A percentile compares a stretch with the other conserved stretches of the same genome.
Evolutionary conservation across 2,888 invertebrate species (phyloP).

Genomic region (Papilio demoleus): DNA sequence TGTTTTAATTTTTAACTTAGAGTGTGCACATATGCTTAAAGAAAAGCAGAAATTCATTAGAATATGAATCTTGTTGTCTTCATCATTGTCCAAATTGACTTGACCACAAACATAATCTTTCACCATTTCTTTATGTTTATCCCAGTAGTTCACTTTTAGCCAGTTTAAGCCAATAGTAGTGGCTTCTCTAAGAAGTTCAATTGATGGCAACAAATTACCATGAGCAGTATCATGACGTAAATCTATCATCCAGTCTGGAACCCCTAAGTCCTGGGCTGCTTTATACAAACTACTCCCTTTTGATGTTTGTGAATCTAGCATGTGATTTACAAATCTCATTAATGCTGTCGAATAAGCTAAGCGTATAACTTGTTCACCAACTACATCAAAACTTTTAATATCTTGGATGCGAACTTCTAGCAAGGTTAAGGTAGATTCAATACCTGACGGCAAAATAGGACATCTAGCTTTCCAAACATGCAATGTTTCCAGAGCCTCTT

Average conservation of each 20-base stretch:
- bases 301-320: conserved; percentile 81
- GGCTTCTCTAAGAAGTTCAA: conserved; percentile 85
- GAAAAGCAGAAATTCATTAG: conserved; percentile 70
- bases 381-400: conserved; percentile 51
- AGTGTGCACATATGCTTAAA: conserved; percentile 69
- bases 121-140: conserved; percentile 78
- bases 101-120: conserved; percentile 63
- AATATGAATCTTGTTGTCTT: conserved; percentile 60
- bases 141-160: conserved; percentile 88
- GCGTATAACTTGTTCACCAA: conserved; percentile 75
- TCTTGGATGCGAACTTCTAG: conserved; percentile 79
- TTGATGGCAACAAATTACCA: conserved; percentile 85
- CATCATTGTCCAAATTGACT: conserved; percentile 46
- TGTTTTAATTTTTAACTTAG: conserved; percentile 66
- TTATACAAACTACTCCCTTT: conserved; percentile 81
- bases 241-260: conserved; percentile 92
- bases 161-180: conserved; percentile 85
- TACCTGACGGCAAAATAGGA: conserved; percentile 82
- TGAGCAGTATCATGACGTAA: conserved; percentile 92
- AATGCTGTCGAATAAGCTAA: conserved; percentile 85
- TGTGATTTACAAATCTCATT: conserved; percentile 86
- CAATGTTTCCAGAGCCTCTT: conserved; percentile 75
- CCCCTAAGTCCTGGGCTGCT: conserved; percentile 85
- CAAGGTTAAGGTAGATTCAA: conserved; percentile 84
- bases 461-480: conserved; percentile 83